Evolutionary conservation across 2,888 invertebrate species (phyloP).

Genomic region (Exocentrus adspersus): DNA sequence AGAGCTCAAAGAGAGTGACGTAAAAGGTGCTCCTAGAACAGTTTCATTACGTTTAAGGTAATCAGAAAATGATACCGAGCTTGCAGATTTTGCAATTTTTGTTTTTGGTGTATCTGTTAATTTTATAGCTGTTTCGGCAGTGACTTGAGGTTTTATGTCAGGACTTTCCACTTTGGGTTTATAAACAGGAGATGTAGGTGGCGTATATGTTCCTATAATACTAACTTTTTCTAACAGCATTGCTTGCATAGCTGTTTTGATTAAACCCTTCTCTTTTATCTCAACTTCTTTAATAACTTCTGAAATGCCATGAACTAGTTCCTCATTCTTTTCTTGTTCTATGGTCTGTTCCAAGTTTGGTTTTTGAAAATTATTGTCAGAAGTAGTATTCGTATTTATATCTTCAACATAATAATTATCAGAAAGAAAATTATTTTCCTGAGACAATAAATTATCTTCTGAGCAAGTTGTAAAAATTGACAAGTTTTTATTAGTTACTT

Average conservation of each 20-base stretch:
- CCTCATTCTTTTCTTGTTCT: background rate
- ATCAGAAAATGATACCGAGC: conserved; percentile 54
- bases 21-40: conserved; percentile 67
- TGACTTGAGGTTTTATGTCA: no score
- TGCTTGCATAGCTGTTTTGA: conserved; percentile 59
- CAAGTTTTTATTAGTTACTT: background rate
- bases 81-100: conserved; percentile 41
- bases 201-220: conserved; percentile 54
- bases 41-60: conserved; percentile 61
- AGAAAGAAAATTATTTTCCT: background rate
- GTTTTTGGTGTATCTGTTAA: conserved; percentile 10
- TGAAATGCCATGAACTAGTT: conserved; percentile 41
- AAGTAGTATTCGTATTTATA: background rate
- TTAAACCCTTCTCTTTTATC: conserved; percentile 49
- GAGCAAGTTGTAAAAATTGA: conserved; percentile 4
- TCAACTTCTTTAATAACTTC: conserved; percentile 46
- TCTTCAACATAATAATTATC: background rate
- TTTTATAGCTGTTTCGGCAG: background rate
- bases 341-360: background rate
- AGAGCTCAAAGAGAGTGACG: conserved; percentile 55
- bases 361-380: background rate
- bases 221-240: conserved; percentile 58
- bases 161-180: conserved; percentile 51
- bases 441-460: background rate
- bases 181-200: conserved; percentile 51